Conservation (phyloP, 2,888 invertebrate species). For the Dorcus parallelipipedus region DNA sequence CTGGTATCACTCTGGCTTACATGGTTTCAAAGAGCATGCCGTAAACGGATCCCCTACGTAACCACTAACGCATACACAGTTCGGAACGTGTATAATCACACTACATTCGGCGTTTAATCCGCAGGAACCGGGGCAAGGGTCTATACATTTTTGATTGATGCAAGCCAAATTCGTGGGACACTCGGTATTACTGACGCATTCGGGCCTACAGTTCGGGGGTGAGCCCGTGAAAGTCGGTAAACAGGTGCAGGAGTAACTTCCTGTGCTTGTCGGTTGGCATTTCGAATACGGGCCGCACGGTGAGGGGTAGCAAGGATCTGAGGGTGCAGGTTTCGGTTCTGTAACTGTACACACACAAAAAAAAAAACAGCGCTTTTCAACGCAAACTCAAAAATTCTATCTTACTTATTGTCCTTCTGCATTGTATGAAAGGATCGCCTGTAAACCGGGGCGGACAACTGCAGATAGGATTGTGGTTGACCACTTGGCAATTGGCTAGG, state of each 20-base stretch:
- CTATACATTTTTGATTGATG: conserved; percentile 66
- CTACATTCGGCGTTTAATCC: conserved; percentile 69
- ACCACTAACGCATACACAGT: conserved; percentile 67
- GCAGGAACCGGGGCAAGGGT: conserved; percentile 74
- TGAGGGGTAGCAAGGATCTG: conserved; percentile 64
- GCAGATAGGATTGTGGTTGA: conserved; percentile 62
- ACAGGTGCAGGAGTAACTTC: conserved; percentile 75
- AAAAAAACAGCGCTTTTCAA: not conserved
- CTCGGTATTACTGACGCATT: conserved; percentile 71
- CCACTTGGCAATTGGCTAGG: conserved; percentile 56
- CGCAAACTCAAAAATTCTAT: conserved; percentile 42
- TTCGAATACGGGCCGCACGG: conserved; percentile 66
- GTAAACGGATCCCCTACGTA: conserved; percentile 67
- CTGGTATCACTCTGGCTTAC: conserved; percentile 49
- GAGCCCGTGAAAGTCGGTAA: conserved; percentile 69
- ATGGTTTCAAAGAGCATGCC: conserved; percentile 54
- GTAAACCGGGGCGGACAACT: conserved; percentile 54
- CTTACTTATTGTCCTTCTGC: conserved; percentile 26
- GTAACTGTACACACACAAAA: not conserved
- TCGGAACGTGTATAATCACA: conserved; percentile 71
- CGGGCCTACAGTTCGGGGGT: conserved; percentile 67
- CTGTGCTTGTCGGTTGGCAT: conserved; percentile 55
- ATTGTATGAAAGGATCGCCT: conserved; percentile 57
- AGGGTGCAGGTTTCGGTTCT: conserved; percentile 26
- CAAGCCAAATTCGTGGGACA: conserved; percentile 67